These are phyloP conservation scores for Microtus ochrogaster DNA, from an alignment of 2,113 vertebrate genomes.

Conservation along the genomic window DNA sequence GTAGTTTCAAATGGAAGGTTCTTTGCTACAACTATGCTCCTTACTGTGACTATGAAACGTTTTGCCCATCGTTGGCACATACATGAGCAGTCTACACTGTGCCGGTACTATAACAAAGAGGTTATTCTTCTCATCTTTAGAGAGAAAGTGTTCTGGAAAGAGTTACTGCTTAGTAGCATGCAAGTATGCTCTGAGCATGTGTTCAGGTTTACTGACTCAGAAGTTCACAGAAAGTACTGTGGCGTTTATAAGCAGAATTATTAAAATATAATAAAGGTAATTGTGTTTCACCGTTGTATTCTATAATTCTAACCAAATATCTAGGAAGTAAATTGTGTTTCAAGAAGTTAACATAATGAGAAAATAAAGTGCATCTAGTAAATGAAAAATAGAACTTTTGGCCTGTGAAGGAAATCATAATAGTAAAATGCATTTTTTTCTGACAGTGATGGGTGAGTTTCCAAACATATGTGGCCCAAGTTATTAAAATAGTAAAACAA, in stretches of 20 bases:
- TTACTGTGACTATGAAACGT: not conserved
- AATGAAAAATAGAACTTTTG: slow-evolving; percentile 64
- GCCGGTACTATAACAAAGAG: not conserved
- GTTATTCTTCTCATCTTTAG: not conserved
- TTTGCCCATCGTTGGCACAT: slow-evolving; percentile 1
- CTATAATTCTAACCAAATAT: slow-evolving; percentile 44
- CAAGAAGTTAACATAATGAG: slow-evolving; percentile 18
- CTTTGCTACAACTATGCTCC: not conserved
- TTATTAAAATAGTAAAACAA: slow-evolving; percentile 74
- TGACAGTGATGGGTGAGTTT: slow-evolving; percentile 76
- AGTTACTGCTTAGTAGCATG: not conserved
- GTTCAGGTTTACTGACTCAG: not conserved
- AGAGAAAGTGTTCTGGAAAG: not conserved
- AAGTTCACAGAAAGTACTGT: not conserved
- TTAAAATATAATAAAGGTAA: slow-evolving; percentile 18
- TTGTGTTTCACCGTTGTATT: not conserved
- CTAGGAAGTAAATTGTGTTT: slow-evolving; percentile 9
- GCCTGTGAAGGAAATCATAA: not conserved
- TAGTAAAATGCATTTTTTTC: slow-evolving; percentile 63
- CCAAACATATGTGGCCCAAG: slow-evolving; percentile 58
- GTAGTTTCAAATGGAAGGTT: not conserved
- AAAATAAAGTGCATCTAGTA: slow-evolving; percentile 59
- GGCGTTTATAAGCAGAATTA: not conserved
- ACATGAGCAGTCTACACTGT: not conserved
- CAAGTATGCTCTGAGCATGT: not conserved